Percentiles rank a stretch among this genome's conserved stretches.
Evolutionary conservation across 2,888 invertebrate genomes (phyloP).

Genomic region (Ametastegia equiseti): DNA sequence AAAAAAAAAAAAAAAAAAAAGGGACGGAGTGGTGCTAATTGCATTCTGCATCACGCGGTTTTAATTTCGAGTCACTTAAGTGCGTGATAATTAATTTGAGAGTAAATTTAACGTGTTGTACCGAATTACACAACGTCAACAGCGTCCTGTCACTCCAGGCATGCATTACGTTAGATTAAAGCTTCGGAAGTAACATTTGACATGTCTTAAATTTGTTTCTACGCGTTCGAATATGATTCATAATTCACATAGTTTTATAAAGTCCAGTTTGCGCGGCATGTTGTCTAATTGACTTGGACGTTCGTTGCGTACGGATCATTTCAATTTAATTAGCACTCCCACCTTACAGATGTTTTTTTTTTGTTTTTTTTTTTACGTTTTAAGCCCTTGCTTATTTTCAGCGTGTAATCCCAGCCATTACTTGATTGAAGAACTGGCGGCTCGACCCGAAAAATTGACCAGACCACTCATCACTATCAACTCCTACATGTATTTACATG

Average conservation of each 20-base stretch:
- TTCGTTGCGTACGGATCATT: slow-evolving; percentile 27
- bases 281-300: neutral
- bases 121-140: neutral
- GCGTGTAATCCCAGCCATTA: slow-evolving; percentile 59
- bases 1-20: neutral
- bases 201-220: neutral
- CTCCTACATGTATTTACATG: neutral
- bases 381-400: slow-evolving; percentile 47
- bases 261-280: neutral
- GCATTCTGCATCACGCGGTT: neutral
- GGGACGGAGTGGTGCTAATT: neutral
- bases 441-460: slow-evolving; percentile 19
- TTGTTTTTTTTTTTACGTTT: too few relatives aligned
- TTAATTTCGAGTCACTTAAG: slow-evolving; percentile 6
- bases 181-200: neutral
- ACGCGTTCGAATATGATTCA: neutral
- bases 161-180: neutral
- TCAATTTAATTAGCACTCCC: slow-evolving; percentile 44
- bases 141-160: neutral
- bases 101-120: neutral
- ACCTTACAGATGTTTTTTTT: neutral
- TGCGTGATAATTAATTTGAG: slow-evolving; percentile 9
- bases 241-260: slow-evolving; percentile 6
- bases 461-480: slow-evolving; percentile 2
- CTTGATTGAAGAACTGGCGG: slow-evolving; percentile 61